Evolutionary conservation across 2,797 vertebrate species (phyloP).

Genomic region (Novumbra hubbsi): DNA sequence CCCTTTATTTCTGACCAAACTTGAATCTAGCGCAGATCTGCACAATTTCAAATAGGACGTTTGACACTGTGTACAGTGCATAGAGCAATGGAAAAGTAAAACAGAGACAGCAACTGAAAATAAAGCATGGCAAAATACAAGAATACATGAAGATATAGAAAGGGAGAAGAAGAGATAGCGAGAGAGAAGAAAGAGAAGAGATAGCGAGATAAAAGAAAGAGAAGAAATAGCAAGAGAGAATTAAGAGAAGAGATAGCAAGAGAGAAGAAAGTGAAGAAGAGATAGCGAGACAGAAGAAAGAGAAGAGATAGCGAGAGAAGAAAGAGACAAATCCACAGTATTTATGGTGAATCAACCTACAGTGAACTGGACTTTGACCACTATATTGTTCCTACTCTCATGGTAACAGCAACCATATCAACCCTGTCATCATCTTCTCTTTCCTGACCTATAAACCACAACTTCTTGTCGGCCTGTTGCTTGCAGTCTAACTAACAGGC

Average conservation of each 20-base stretch:
- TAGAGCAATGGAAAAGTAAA: not conserved
- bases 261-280: not conserved
- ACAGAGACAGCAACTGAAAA: not conserved
- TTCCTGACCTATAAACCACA: not conserved
- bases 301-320: no score
- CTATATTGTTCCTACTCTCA: no score
- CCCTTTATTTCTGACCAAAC: not conserved
- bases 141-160: no score
- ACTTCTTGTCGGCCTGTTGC: no score
- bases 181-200: no score
- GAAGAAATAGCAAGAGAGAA: not conserved
- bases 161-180: not conserved
- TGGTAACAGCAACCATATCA: no score
- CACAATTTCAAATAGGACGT: not conserved
- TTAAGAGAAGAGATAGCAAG: not conserved
- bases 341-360: no score
- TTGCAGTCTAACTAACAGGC: not conserved
- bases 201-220: not conserved
- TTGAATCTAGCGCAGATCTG: no score
- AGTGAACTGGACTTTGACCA: no score
- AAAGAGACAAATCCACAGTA: no score
- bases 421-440: not conserved
- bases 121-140: not conserved
- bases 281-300: no score
- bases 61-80: not conserved